A percentile compares a stretch with the other conserved stretches of the same genome.
phyloP scores from a whole-genome alignment of 2,113 vertebrate genomes.

The Canis aureus region DNA sequence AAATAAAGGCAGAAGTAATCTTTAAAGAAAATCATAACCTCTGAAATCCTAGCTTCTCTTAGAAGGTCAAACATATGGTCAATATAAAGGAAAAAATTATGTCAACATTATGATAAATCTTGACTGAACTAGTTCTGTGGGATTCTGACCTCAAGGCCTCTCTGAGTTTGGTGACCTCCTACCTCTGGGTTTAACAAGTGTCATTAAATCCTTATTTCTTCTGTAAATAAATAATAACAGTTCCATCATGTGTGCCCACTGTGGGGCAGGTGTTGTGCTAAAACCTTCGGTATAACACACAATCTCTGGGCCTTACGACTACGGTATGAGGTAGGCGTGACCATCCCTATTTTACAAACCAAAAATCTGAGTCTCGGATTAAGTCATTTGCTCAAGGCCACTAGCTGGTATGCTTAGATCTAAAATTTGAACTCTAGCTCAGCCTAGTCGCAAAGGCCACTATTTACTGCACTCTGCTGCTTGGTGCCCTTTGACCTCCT shows the following conservation, averaged over 20 bases:
- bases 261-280: fast-evolving
- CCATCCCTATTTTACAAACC: not conserved
- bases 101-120: too few relatives aligned
- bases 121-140: fast-evolving
- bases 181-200: not conserved
- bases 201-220: not conserved
- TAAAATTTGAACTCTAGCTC: not conserved
- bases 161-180: not conserved
- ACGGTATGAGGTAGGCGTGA: not conserved
- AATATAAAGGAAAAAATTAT: not conserved
- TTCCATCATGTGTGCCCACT: fast-evolving
- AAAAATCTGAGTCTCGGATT: not conserved
- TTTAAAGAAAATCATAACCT: not conserved
- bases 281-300: not conserved
- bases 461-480: not conserved
- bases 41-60: not conserved
- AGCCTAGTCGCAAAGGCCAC: too few relatives aligned
- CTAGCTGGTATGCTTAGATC: not conserved
- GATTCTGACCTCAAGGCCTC: not conserved
- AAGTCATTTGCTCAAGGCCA: not conserved
- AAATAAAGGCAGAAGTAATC: not conserved
- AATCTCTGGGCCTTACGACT: not conserved
- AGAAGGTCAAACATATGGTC: not conserved
- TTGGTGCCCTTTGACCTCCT: fast-evolving
- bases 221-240: not conserved